These are phyloP conservation scores for Ceratotherium simum DNA, from an alignment of 2,113 vertebrate species.

Conservation along the genomic window DNA sequence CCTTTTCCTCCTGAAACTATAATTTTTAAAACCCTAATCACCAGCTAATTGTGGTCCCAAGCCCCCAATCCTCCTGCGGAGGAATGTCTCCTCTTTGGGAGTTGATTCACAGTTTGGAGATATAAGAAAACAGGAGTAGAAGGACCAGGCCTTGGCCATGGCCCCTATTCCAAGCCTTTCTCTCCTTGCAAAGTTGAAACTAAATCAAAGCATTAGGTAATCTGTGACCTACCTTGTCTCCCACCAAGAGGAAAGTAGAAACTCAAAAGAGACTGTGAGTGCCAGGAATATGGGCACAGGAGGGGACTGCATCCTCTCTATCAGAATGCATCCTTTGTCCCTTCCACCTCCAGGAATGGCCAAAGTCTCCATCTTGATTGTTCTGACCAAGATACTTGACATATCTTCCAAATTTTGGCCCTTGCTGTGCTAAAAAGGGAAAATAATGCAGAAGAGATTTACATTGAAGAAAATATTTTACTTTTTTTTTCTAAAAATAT, in stretches of 20 bases:
- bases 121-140: background rate
- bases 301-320: background rate
- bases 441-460: background rate
- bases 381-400: background rate
- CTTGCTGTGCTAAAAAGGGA: background rate
- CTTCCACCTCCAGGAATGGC: background rate
- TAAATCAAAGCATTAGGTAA: background rate
- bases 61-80: background rate
- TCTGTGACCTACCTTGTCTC: background rate
- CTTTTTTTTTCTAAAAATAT: background rate
- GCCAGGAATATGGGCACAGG: too few relatives aligned
- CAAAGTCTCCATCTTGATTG: background rate
- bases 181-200: background rate
- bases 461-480: background rate
- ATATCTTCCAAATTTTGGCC: background rate
- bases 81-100: too few relatives aligned
- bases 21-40: background rate
- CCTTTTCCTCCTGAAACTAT: background rate
- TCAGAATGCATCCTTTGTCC: accelerated
- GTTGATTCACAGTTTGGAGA: background rate
- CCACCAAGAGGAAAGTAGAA: background rate
- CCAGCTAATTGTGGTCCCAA: background rate
- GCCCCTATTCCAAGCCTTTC: background rate
- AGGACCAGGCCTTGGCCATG: background rate
- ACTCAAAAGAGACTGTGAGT: accelerated